Conservation (phyloP, 2,797 vertebrate genomes). For the Molossus molossus region DNA sequence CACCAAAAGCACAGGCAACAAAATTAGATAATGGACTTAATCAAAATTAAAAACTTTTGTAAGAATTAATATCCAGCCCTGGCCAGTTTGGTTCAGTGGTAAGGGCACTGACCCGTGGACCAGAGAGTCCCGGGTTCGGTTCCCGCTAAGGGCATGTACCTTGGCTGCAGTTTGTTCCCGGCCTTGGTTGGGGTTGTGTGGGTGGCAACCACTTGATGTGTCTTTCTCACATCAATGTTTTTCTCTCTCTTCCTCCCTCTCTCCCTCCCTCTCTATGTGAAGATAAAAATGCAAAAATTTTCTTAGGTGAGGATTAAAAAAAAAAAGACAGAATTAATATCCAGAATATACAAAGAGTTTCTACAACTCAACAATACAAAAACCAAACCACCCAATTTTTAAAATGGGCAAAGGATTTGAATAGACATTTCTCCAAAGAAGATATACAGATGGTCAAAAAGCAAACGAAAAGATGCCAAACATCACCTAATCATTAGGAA, state of each 20-base stretch:
- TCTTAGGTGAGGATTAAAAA: no score
- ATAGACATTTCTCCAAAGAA: conserved; percentile 35
- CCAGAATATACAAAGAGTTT: conserved; percentile 26
- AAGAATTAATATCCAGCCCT: neutral
- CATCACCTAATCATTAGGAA: neutral
- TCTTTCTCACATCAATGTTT: no score
- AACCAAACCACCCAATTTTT: conserved; percentile 13
- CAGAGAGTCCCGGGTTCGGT: no score
- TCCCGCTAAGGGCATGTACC: no score
- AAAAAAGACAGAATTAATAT: neutral
- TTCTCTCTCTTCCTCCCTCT: no score
- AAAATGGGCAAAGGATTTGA: conserved; percentile 30
- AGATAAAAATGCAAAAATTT: no score
- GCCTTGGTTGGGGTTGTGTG: no score
- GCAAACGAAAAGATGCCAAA: neutral
- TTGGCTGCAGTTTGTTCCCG: no score
- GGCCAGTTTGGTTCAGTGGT: no score
- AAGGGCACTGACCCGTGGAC: no score
- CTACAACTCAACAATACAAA: conserved; percentile 22
- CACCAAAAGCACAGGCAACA: conserved; percentile 57
- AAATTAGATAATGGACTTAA: conserved; percentile 51
- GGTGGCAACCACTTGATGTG: no score
- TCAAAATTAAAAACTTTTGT: neutral
- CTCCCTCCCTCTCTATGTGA: no score
- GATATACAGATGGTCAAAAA: neutral